Evolutionary conservation across 2,797 vertebrate genomes (phyloP), one percentile per base, ranked within the genome.

Genomic region (Babyrousa celebensis): DNA sequence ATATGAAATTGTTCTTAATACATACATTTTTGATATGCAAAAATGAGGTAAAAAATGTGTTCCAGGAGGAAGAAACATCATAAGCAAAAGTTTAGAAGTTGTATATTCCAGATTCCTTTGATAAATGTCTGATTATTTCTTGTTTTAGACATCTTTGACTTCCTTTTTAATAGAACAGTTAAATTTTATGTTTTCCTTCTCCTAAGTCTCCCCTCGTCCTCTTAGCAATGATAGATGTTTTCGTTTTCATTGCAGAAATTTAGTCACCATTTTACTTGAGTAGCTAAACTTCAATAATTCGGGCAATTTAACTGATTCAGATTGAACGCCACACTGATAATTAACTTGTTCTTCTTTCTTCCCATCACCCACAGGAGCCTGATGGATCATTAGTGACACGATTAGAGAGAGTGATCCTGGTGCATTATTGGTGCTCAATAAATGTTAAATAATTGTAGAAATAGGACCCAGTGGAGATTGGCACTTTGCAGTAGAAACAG

Each of bases 391-490:
- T 96, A 97, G 93, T 95, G 94, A 97, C 86, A 96, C 12, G 58
- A 96, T 97, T 95, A 97, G 95, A 94, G 84, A 87, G 32, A 62
- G 89, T 78, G 80, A 96, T 94, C 85, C 70, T 0, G 0, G 29
- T 84, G 21, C 86, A 95, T 96, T 97, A 96, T n/a, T 97, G 86
- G 77, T 93, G 82, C 77, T 97, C 84, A 94, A 88, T 97, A 97
- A 94, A 90, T 97, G 87, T 94, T 97, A 97, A 97, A 85, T 94
- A 98, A 96, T 94, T 93, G 65, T 95, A 89, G 77, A 96, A 97
- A 96, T 94, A 93, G 89, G 92, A 85, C 94, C 89, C 93, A 80
- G 89, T 88, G 87, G 93, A 95, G 71, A 87, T 71, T 90, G 85
- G 43, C 60, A 90, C 43, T 96, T 89, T 92, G 36, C 40, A 92